Evolutionary conservation across 2,888 invertebrate genomes (phyloP), one percentile per base, ranked within the genome.

Genomic region (Lamproptera curius): DNA sequence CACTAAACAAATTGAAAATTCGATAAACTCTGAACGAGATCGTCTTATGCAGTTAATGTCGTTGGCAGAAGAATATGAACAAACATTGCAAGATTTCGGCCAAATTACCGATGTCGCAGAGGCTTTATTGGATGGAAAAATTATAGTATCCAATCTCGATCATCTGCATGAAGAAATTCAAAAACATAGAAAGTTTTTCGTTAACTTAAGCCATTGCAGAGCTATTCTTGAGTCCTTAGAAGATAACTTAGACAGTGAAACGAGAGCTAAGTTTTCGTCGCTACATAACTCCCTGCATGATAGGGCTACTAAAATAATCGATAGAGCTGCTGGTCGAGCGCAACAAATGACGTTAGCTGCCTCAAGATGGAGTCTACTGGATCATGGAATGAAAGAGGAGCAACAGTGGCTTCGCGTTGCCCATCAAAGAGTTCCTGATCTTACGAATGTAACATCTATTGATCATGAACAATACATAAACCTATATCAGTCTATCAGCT

Each of bases 161-260:
- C 94, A 95, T 61, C 80, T 96, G n/a, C 94, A 95, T 63, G 94
- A 95, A 63, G 96, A 96, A 82, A 94, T 96, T 81, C 95, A 95
- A 63, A 96, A 95, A 67, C 95, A 96, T 63, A 90, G 96, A 31
- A 95, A 94, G 66, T 96, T 96, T 87, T 96, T 96, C 67, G 94
- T 95, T 0, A 96, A 95, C 60, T 76, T 97, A 6, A 96, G 95
- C 63, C 95, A 96, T 57, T 96, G 96, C 64, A 90, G 95, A 59
- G 94, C 94, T 9, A 95, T 96, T 61, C 83, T 97, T 31, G 96
- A 96, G 73, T 95, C 95, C 0, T 77, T 96, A 16, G 95, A 95
- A 76, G 93, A 93, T 55, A 95, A 95, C 68, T 86, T 96, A 31
- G 96, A 96, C 63, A 89, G 88, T 28, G 95, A 95, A 73, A 95